These are phyloP conservation scores for Urechis unicinctus DNA, from an alignment of 2,888 invertebrate genomes.

Conservation along the genomic window DNA sequence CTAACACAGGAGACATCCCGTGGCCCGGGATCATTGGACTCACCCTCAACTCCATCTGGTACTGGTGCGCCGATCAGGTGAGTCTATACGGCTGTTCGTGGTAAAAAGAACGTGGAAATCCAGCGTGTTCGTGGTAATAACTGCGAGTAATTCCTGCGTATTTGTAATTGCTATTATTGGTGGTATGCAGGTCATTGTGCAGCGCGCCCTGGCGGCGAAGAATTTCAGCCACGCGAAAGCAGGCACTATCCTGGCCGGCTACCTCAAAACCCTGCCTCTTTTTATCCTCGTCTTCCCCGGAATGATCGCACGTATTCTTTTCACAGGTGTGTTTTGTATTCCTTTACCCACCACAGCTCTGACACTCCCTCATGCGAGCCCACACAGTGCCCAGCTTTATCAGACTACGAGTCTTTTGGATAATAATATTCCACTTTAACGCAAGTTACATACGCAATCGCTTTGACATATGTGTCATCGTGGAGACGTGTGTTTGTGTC, in stretches of 20 bases:
- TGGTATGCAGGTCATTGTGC: conserved; percentile 23
- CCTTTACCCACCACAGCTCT: too few species aligned
- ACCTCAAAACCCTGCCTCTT: conserved; percentile 24
- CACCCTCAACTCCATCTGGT: conserved; percentile 53
- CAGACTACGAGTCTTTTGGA: too few species aligned
- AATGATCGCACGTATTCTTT: conserved; percentile 51
- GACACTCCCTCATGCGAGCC: too few species aligned
- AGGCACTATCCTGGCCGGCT: conserved; percentile 22
- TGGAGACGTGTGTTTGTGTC: conserved; percentile 3
- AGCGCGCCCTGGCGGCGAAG: conserved; percentile 23
- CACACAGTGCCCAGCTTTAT: too few species aligned
- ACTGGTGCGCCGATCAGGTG: conserved; percentile 52
- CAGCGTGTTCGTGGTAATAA: too few species aligned
- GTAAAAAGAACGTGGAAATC: too few species aligned
- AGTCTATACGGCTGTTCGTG: neutral
- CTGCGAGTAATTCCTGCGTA: neutral
- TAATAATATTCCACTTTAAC: neutral
- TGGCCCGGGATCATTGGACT: conserved; percentile 50
- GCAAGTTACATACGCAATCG: neutral
- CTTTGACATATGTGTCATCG: neutral
- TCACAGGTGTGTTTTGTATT: conserved; percentile 35
- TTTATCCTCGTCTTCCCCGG: conserved; percentile 48
- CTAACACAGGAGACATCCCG: conserved; percentile 35
- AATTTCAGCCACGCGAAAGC: conserved; percentile 22
- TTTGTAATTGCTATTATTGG: neutral